Percentiles rank a stretch among this genome's conserved stretches.
These are phyloP conservation scores for Leucophenga varia DNA, from an alignment of 1,140 invertebrate genomes.

Conservation along the genomic window DNA sequence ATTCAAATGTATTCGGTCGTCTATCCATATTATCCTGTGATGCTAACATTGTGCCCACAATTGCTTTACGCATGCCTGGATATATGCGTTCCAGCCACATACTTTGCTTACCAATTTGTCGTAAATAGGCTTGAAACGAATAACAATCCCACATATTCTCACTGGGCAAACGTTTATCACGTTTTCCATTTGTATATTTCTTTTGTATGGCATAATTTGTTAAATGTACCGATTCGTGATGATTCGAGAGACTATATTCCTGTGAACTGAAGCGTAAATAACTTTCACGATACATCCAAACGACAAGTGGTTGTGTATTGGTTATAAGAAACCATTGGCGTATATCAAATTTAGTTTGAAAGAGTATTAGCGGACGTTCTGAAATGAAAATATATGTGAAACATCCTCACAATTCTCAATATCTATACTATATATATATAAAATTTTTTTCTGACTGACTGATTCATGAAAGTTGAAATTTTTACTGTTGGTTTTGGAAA, in stretches of 20 bases:
- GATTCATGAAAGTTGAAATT: no score
- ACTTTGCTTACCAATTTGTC: constrained; percentile 69
- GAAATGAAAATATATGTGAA: constrained; percentile 24
- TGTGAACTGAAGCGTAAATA: constrained; percentile 93
- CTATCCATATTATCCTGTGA: constrained; percentile 85
- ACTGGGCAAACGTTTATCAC: constrained; percentile 70
- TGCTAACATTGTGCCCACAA: constrained; percentile 82
- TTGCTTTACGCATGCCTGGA: constrained; percentile 85
- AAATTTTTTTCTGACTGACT: no score
- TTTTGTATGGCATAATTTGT: constrained; percentile 93
- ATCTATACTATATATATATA: no score
- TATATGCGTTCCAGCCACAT: constrained; percentile 82
- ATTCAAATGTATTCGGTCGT: constrained; percentile 85
- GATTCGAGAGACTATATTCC: constrained; percentile 84
- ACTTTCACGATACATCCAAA: constrained; percentile 92
- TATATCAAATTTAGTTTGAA: constrained; percentile 93
- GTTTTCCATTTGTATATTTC: constrained; percentile 79
- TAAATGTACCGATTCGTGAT: constrained; percentile 90
- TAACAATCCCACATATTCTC: constrained; percentile 89
- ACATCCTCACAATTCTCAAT: no score
- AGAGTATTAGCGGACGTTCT: constrained; percentile 83
- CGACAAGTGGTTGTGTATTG: constrained; percentile 78
- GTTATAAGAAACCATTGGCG: constrained; percentile 82
- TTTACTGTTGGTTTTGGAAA: no score
- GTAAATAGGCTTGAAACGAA: constrained; percentile 73